Evolutionary conservation across 2,797 vertebrate genomes (phyloP).

Genomic region (Leptodactylus fallax): DNA sequence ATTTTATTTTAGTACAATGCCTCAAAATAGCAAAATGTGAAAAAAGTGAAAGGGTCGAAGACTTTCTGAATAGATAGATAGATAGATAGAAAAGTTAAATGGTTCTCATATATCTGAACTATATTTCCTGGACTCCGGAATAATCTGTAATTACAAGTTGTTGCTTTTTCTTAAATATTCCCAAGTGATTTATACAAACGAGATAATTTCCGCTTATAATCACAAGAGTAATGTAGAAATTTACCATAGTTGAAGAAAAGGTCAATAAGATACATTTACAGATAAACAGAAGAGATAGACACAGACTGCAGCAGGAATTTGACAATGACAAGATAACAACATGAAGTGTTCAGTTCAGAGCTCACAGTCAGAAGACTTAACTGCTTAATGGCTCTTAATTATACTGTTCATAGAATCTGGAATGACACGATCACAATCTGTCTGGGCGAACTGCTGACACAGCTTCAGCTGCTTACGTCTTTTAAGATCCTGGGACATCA

Average conservation of each 20-base stretch:
- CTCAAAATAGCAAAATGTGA: no score
- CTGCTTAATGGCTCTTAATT: slow-evolving; percentile 44
- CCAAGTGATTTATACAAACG: slow-evolving; percentile 19
- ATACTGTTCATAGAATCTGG: slow-evolving; percentile 18
- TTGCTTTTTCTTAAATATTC: slow-evolving; percentile 23
- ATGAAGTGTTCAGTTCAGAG: slow-evolving; percentile 13
- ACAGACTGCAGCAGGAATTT: slow-evolving; percentile 22
- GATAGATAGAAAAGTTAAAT: no score
- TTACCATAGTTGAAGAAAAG: slow-evolving; percentile 35
- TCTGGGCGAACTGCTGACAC: slow-evolving; percentile 12
- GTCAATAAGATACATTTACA: slow-evolving; percentile 48
- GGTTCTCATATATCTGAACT: not conserved
- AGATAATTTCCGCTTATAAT: slow-evolving; percentile 38
- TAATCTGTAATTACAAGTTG: slow-evolving; percentile 30
- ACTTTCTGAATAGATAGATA: no score
- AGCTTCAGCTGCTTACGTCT: not conserved
- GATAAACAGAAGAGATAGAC: slow-evolving; percentile 31
- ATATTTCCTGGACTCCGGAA: not conserved
- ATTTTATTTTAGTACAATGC: no score
- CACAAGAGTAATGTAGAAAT: slow-evolving; percentile 35
- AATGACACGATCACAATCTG: slow-evolving; percentile 25
- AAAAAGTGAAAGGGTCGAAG: no score
- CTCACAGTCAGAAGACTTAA: slow-evolving; percentile 15
- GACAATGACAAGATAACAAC: slow-evolving; percentile 48
- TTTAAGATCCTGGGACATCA: not conserved